phyloP scores from a whole-genome alignment of 2,888 invertebrate genomes.

The Drosophila subquinaria region DNA sequence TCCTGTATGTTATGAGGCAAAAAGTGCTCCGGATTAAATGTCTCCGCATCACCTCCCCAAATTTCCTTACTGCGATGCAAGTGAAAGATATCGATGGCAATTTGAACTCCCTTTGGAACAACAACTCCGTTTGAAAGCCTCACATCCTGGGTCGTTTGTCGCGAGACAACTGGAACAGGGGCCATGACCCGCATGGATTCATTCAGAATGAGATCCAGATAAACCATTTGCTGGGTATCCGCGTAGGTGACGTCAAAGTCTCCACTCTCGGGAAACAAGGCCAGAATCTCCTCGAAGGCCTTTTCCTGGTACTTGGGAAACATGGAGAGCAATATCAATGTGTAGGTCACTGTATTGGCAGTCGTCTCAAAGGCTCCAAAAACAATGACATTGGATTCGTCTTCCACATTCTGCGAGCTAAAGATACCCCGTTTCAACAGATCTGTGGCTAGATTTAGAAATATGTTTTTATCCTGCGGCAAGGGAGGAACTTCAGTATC shows the following conservation, averaged over 20 bases:
- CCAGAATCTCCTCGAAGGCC: slow-evolving; percentile 77
- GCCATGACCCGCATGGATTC: slow-evolving; percentile 83
- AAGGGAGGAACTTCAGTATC: neutral
- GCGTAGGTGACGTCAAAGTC: slow-evolving; percentile 75
- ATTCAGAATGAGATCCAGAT: slow-evolving; percentile 82
- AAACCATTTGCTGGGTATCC: slow-evolving; percentile 80
- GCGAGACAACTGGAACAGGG: slow-evolving; percentile 80
- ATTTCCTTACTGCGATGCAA: slow-evolving; percentile 82
- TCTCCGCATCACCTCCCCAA: slow-evolving; percentile 83
- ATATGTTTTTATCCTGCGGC: neutral
- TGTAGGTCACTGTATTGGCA: slow-evolving; percentile 77
- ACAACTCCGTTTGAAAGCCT: slow-evolving; percentile 76
- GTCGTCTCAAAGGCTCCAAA: slow-evolving; percentile 85
- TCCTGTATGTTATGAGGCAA: slow-evolving; percentile 79
- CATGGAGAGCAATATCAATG: slow-evolving; percentile 80
- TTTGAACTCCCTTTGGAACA: slow-evolving; percentile 53
- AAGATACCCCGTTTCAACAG: slow-evolving; percentile 74
- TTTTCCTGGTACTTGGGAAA: slow-evolving; percentile 82
- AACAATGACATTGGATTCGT: slow-evolving; percentile 82
- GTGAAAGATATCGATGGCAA: slow-evolving; percentile 82
- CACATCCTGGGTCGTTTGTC: slow-evolving; percentile 74
- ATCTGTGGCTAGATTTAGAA: slow-evolving; percentile 73
- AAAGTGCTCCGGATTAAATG: slow-evolving; percentile 84
- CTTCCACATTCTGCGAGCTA: slow-evolving; percentile 76
- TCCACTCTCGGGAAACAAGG: slow-evolving; percentile 69